Conservation (phyloP, 2,888 invertebrate species). For the Dioctria linearis region DNA sequence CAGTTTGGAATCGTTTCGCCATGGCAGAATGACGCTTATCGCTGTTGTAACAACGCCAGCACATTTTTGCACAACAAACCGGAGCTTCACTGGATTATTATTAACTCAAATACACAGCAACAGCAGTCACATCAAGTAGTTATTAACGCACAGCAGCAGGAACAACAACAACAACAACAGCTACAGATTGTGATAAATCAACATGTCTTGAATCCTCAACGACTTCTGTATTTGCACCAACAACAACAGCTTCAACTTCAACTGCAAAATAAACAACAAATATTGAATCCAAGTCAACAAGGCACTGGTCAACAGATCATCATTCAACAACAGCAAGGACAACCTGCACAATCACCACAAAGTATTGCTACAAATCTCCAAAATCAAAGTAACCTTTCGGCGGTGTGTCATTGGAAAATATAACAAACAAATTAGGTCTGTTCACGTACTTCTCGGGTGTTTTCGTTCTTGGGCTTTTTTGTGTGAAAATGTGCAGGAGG, state of each 20-base stretch:
- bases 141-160: slow-evolving; percentile 33
- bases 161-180: slow-evolving; percentile 69
- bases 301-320: slow-evolving; percentile 62
- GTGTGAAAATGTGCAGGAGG: too few relatives aligned
- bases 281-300: slow-evolving; percentile 30
- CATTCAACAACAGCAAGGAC: slow-evolving; percentile 65
- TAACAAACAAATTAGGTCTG: too few relatives aligned
- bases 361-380: slow-evolving; percentile 25
- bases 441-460: too few relatives aligned
- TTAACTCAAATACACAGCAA: slow-evolving; percentile 55
- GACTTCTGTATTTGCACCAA: slow-evolving; percentile 67
- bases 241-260: slow-evolving; percentile 66
- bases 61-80: slow-evolving; percentile 64
- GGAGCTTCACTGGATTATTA: slow-evolving; percentile 64
- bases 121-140: slow-evolving; percentile 72
- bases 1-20: too few relatives aligned
- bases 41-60: too few relatives aligned
- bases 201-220: slow-evolving; percentile 68
- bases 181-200: slow-evolving; percentile 69
- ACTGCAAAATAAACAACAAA: slow-evolving; percentile 58
- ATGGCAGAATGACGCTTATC: too few relatives aligned
- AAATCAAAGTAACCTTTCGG: slow-evolving; percentile 26
- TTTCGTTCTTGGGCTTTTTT: too few relatives aligned
- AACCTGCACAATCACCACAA: slow-evolving; percentile 62
- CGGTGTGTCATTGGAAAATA: too few relatives aligned